Conservation (phyloP, 2,888 invertebrate genomes). For the Coelopa pilipes region DNA sequence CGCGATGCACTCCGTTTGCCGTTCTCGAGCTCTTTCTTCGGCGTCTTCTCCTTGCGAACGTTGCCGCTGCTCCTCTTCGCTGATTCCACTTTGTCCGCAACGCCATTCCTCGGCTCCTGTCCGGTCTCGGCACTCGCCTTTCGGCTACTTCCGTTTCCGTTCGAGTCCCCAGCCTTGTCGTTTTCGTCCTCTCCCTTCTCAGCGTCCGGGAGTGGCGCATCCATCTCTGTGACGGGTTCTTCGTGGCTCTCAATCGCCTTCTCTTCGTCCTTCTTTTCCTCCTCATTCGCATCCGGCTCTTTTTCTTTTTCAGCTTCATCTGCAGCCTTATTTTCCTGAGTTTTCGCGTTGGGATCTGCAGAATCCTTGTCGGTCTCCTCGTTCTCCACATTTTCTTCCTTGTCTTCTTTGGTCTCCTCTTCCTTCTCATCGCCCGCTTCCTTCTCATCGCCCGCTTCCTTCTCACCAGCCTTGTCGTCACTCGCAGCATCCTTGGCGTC, state of each 20-base stretch:
- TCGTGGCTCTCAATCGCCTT: slow-evolving; percentile 6
- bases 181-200: slow-evolving; percentile 12
- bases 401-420: slow-evolving; percentile 8
- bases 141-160: slow-evolving; percentile 14
- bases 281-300: slow-evolving; percentile 28
- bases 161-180: slow-evolving; percentile 21
- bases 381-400: slow-evolving; percentile 6
- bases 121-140: not conserved
- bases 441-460: slow-evolving; percentile 25
- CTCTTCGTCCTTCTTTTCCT: slow-evolving; percentile 30
- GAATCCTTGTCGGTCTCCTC: slow-evolving; percentile 8
- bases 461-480: slow-evolving; percentile 19
- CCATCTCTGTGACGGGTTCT: slow-evolving; percentile 1
- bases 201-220: slow-evolving; percentile 19
- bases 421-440: slow-evolving; percentile 21
- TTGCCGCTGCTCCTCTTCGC: not conserved
- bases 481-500: slow-evolving; percentile 23
- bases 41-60: too few species aligned
- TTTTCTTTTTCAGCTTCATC: slow-evolving; percentile 29
- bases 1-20: too few species aligned
- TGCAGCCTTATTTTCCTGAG: slow-evolving; percentile 28
- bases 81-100: not conserved
- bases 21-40: too few species aligned
- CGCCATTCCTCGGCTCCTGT: too few species aligned
- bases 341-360: slow-evolving; percentile 5